A percentile compares a stretch with the other conserved stretches of the same genome.
Conservation (phyloP, 92 coral and sea anemone genomes). For the Siderastrea radians region DNA sequence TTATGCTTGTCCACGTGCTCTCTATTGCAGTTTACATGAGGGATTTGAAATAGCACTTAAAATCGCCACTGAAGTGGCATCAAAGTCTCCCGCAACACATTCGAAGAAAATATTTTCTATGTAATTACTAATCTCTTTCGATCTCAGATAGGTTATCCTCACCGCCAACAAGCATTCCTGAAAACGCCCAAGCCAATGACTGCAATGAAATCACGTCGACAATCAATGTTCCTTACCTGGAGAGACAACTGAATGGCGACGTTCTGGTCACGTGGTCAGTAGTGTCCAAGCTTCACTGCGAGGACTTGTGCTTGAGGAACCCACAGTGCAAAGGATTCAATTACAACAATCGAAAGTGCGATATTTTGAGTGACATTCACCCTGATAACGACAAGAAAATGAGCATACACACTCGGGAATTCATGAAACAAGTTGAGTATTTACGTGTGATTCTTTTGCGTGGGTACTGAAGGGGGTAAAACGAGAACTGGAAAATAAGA, state of each 20-base stretch:
- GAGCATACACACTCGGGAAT: not conserved
- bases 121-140: no score
- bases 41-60: no score
- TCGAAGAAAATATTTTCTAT: no score
- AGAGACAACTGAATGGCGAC: not conserved
- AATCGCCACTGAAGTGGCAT: no score
- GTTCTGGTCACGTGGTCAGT: not conserved
- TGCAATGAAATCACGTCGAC: slow-evolving; percentile 6
- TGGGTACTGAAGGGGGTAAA: no score
- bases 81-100: no score
- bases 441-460: no score
- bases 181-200: not conserved
- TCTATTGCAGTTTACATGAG: no score
- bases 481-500: no score
- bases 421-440: not conserved
- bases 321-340: not conserved
- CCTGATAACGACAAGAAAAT: not conserved
- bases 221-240: slow-evolving; percentile 2
- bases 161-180: no score
- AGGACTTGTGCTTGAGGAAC: slow-evolving; percentile 1
- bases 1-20: no score
- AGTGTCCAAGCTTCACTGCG: slow-evolving; percentile 11
- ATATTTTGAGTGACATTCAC: not conserved
- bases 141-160: no score
- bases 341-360: not conserved